Evolutionary conservation across 2,888 invertebrate genomes (phyloP), one percentile per base, ranked within the genome.

Genomic region (Luperina nickerlii): DNA sequence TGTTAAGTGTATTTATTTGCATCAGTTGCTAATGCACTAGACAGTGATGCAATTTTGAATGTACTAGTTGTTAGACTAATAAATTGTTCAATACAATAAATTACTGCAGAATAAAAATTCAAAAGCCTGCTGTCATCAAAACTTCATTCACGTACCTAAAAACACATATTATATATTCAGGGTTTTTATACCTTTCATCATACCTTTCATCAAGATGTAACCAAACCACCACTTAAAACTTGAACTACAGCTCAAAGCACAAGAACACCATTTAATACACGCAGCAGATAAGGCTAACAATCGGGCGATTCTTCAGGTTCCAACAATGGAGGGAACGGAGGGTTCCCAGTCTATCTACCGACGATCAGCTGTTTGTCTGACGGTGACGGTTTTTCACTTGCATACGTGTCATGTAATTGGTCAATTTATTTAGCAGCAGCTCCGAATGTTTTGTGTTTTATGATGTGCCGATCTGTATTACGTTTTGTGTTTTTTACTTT

Each of bases 311-410:
- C 90, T 86, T 87, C 78, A 79, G 77, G 24, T 24, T 18, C 74
- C 86, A 83, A 81, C 80, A 81, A 81, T 81, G 84, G 80, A 76
- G 83, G 83, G 83, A 81, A 89, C 83, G 57, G 85, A 65, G 73
- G 70, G 85, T 89, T 90, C 90, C 74, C 90, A 88, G 84, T 82
- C 70, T 89, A 90, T 90, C 90, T 27, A 72, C 83, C 83, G 87
- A 82, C 88, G 65, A 89, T 90, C 90, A 84, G 76, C 84, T 78
- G 83, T 42, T 79, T 24, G 66, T 79, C 84, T 83, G 81, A 70
- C 63, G 51, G 70, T 83, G 79, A 71, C 76, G 51, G 74, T 90
- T 85, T 88, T 90, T 90, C 90, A 87, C 87, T 84, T 79, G 71
- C 82, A 79, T 76, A 72, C 82, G 65, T 83, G 77, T 82, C 74